Evolutionary conservation across 37 sponge, comb jelly and placozoan genomes (phyloP).

Genomic region (Eunapius fragilis): DNA sequence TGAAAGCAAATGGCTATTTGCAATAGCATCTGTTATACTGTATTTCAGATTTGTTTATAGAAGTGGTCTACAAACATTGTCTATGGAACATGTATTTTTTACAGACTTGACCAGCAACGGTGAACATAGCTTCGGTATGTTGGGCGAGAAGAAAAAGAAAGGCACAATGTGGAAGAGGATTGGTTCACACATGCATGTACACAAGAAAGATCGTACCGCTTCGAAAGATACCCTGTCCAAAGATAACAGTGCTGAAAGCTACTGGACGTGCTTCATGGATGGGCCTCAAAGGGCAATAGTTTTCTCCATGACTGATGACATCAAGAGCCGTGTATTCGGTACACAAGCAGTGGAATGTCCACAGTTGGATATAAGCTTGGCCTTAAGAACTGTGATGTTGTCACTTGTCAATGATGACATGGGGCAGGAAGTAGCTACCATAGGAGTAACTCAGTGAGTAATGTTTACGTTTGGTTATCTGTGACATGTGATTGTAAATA

Average conservation of each 20-base stretch:
- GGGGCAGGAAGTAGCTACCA: conserved; percentile 73
- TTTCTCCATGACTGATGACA: conserved; percentile 43
- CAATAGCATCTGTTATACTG: not conserved
- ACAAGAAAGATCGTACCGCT: not conserved
- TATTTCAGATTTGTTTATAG: too few species aligned
- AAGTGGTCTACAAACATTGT: too few species aligned
- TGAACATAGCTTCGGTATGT: not conserved
- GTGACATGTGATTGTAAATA: not conserved
- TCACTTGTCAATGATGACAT: conserved; percentile 75
- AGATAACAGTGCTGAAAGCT: not conserved
- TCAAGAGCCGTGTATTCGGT: conserved; percentile 9
- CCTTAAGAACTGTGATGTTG: conserved; percentile 55
- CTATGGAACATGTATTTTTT: too few species aligned
- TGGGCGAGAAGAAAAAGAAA: not conserved
- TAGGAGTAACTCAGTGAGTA: conserved; percentile 67
- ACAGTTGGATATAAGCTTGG: conserved; percentile 27
- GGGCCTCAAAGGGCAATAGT: conserved; percentile 72
- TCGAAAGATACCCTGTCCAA: too few species aligned
- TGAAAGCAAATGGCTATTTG: too few species aligned
- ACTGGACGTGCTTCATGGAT: conserved; percentile 84
- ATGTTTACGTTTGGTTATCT: not conserved
- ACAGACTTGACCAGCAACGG: not conserved
- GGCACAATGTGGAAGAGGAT: not conserved
- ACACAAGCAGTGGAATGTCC: conserved; percentile 25
- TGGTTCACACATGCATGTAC: not conserved